phyloP scores from a whole-genome alignment of 2,888 invertebrate species.

The Ecdyonurus torrentis region DNA sequence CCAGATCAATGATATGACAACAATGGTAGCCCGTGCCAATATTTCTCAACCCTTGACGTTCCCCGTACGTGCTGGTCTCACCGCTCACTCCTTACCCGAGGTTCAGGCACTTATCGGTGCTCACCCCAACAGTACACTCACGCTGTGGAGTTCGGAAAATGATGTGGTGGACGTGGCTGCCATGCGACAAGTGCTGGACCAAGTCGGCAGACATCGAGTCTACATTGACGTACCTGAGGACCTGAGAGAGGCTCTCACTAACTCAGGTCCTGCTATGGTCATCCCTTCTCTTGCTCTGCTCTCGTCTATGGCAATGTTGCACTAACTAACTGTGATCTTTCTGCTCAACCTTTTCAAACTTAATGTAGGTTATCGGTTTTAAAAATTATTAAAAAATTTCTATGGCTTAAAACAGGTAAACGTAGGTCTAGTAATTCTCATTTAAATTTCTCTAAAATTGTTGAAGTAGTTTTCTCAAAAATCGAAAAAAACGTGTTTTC shows the following conservation, averaged over 20 bases:
- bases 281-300: background rate
- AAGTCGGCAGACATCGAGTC: conserved; percentile 46
- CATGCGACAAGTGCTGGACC: conserved; percentile 45
- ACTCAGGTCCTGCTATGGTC: background rate
- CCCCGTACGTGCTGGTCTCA: conserved; percentile 53
- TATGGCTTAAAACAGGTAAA: too few species aligned
- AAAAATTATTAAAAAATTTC: too few species aligned
- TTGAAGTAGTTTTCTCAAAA: too few species aligned
- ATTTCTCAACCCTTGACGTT: conserved; percentile 60
- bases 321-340: too few species aligned
- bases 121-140: conserved; percentile 44
- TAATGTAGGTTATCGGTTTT: too few species aligned
- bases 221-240: conserved; percentile 63
- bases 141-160: conserved; percentile 55
- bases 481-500: too few species aligned
- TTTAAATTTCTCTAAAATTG: too few species aligned
- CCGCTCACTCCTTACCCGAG: conserved; percentile 43
- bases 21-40: conserved; percentile 24
- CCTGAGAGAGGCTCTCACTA: conserved; percentile 19
- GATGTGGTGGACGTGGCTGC: conserved; percentile 50
- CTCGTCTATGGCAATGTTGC: background rate
- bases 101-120: conserved; percentile 39
- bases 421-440: too few species aligned
- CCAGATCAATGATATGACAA: conserved; percentile 52
- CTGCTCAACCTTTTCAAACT: too few species aligned